phyloP scores from a whole-genome alignment of 1,140 invertebrate genomes.

The Maconellicoccus hirsutus region DNA sequence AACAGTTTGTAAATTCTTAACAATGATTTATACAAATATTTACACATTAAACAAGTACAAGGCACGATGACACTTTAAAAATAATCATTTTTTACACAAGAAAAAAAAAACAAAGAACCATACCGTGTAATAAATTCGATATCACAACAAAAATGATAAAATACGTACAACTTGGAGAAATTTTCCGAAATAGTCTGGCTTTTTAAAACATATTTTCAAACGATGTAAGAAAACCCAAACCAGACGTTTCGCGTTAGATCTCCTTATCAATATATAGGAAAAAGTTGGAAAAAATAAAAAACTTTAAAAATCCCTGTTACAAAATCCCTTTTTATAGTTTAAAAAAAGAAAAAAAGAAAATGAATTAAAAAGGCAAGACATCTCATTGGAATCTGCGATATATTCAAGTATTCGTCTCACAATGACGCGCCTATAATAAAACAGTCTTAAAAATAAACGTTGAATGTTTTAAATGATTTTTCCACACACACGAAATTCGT shows the following conservation, averaged over 20 bases:
- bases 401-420: no score
- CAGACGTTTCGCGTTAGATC: no score
- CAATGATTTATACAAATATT: background rate
- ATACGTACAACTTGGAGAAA: background rate
- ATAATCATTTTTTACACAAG: background rate
- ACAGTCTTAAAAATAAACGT: no score
- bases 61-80: slow-evolving; percentile 21
- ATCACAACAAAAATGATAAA: slow-evolving; percentile 19
- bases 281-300: background rate
- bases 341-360: background rate
- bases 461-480: no score
- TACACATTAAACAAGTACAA: slow-evolving; percentile 7
- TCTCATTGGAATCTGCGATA: no score
- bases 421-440: no score
- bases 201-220: background rate
- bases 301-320: background rate
- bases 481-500: no score
- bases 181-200: background rate
- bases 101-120: slow-evolving; percentile 5
- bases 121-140: slow-evolving; percentile 12
- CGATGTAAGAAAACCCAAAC: background rate
- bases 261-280: background rate
- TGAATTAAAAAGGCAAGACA: background rate
- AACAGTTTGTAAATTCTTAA: slow-evolving; percentile 16
- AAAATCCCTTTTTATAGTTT: background rate